Percentiles rank a stretch among this genome's conserved stretches.
Conservation (phyloP, 30 jellyfish, hydroid and myxozoan genomes). For the Aurelia aurita region DNA sequence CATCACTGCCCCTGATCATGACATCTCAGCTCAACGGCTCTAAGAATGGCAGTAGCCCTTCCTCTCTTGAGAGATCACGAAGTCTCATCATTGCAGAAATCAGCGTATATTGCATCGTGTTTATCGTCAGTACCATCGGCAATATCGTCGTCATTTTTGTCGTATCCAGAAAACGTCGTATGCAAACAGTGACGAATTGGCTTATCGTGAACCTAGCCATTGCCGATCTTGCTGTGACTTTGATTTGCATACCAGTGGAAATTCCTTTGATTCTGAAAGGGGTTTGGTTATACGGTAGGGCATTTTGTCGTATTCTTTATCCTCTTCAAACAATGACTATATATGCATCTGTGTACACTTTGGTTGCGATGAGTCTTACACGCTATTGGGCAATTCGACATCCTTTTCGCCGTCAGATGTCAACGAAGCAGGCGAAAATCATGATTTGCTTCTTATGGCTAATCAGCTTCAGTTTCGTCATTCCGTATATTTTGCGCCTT, state of each 20-base stretch:
- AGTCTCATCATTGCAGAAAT: conserved; percentile 57
- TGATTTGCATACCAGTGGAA: conserved; percentile 92
- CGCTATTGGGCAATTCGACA: conserved; percentile 96
- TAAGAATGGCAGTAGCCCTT: not conserved
- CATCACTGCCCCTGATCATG: too few species aligned
- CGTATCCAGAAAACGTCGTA: conserved; percentile 84
- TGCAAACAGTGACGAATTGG: conserved; percentile 99
- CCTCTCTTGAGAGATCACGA: conserved; percentile 3
- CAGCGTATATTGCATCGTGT: conserved; percentile 57
- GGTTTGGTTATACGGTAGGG: conserved; percentile 89
- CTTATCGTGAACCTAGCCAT: conserved; percentile 86
- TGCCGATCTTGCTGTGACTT: conserved; percentile 89
- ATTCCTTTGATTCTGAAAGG: conserved; percentile 79
- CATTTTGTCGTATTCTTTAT: conserved; percentile 81
- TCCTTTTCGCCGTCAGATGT: conserved; percentile 93
- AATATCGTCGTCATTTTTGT: conserved; percentile 82
- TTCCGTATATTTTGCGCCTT: conserved; percentile 85
- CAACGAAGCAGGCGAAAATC: conserved; percentile 80
- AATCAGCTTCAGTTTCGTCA: conserved; percentile 79
- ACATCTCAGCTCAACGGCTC: too few species aligned
- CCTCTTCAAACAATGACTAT: conserved; percentile 95
- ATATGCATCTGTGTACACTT: conserved; percentile 92
- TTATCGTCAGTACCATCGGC: conserved; percentile 80
- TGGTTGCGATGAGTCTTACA: conserved; percentile 92
- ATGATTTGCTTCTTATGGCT: conserved; percentile 85